Percentiles rank a stretch among this genome's conserved stretches.
Conservation (phyloP, 2,888 invertebrate genomes). For the Pyrrhosoma nymphula region DNA sequence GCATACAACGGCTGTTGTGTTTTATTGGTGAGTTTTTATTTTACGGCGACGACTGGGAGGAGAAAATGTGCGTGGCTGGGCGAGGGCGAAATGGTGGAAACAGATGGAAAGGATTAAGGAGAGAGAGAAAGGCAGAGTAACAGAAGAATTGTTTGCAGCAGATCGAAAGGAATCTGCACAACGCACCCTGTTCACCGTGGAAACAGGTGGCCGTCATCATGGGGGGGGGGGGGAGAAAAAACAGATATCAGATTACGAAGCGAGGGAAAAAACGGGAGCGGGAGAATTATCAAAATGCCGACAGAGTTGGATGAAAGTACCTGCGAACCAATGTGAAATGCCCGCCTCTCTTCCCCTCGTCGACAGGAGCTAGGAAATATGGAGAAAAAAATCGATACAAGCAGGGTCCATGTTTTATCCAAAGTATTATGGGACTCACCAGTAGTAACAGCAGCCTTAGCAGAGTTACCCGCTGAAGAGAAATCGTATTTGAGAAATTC, state of each 20-base stretch:
- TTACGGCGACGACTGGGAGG: background rate
- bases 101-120: conserved; percentile 4
- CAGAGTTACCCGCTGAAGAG: too few relatives aligned
- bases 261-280: background rate
- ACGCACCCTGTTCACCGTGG: background rate
- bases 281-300: background rate
- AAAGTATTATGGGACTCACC: too few relatives aligned
- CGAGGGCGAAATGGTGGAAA: conserved; percentile 1
- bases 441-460: too few relatives aligned
- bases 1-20: background rate
- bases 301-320: background rate
- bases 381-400: background rate
- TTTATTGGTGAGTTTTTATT: conserved; percentile 27
- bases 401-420: too few relatives aligned
- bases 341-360: background rate
- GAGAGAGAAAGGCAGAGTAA: background rate
- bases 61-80: background rate
- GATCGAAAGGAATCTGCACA: background rate
- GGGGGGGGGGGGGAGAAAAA: background rate
- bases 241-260: background rate
- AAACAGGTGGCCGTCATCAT: background rate
- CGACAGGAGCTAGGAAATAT: background rate
- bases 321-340: background rate
- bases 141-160: background rate
- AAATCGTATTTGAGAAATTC: too few relatives aligned